Percentiles rank a stretch among this genome's conserved stretches.
Evolutionary conservation across 2,888 invertebrate genomes (phyloP).

Genomic region (Leptopilina drosophilae): DNA sequence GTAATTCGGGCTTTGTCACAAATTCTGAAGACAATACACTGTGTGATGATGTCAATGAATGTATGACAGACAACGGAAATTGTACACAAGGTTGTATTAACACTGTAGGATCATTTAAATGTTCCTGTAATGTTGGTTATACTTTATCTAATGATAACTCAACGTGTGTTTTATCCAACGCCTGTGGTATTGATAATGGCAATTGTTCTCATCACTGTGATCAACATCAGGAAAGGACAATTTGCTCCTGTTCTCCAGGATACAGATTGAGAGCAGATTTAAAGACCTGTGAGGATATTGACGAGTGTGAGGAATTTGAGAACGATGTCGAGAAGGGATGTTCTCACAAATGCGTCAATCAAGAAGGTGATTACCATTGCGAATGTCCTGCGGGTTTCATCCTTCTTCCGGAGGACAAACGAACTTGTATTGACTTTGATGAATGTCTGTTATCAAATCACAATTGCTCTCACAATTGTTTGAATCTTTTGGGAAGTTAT

Average conservation of each 20-base stretch:
- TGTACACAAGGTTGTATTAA: conserved; percentile 79
- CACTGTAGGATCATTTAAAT: conserved; percentile 76
- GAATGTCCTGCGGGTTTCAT: conserved; percentile 78
- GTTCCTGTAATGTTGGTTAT: conserved; percentile 76
- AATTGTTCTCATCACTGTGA: conserved; percentile 79
- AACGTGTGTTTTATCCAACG: conserved; percentile 66
- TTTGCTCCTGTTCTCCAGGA: conserved; percentile 80
- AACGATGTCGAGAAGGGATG: conserved; percentile 73
- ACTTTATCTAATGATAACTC: conserved; percentile 63
- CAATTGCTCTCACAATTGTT: conserved; percentile 69
- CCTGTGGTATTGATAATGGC: conserved; percentile 68
- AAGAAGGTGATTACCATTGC: conserved; percentile 79
- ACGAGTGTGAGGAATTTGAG: conserved; percentile 73
- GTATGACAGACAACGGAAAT: conserved; percentile 78
- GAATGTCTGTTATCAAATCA: conserved; percentile 71
- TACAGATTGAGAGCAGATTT: conserved; percentile 72
- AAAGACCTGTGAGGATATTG: conserved; percentile 73
- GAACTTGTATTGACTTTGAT: conserved; percentile 77
- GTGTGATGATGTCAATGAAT: conserved; percentile 77
- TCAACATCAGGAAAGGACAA: conserved; percentile 73
- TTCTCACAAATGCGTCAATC: conserved; percentile 78
- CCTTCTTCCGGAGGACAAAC: conserved; percentile 71
- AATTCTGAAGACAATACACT: conserved; percentile 72
- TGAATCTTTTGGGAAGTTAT: conserved; percentile 72
- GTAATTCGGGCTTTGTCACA: conserved; percentile 76